A percentile compares a stretch with the other conserved stretches of the same genome.
These are phyloP conservation scores for Eolophus roseicapilla DNA, from an alignment of 2,113 vertebrate species.

Conservation along the genomic window DNA sequence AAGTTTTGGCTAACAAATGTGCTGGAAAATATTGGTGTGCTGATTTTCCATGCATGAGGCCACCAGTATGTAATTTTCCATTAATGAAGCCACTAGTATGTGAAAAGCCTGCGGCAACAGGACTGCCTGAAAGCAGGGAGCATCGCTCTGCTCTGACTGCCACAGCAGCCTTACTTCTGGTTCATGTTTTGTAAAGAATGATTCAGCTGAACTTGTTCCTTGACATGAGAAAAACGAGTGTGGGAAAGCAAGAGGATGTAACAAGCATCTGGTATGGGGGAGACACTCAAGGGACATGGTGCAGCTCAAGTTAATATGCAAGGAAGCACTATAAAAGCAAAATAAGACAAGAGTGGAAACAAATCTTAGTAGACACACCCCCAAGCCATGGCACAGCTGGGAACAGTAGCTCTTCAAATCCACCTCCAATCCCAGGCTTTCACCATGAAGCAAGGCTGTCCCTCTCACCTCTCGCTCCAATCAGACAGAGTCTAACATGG, in stretches of 20 bases:
- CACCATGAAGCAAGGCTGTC: neutral
- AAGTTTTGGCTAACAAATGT: neutral
- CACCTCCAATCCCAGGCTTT: conserved; percentile 12
- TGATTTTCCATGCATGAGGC: conserved; percentile 27
- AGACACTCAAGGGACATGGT: conserved; percentile 26
- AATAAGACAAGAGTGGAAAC: conserved; percentile 20
- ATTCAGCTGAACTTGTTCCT: conserved; percentile 52
- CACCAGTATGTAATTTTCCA: conserved; percentile 9
- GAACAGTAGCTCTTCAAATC: conserved; percentile 38
- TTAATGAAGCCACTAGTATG: neutral
- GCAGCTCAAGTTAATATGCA: conserved; percentile 10
- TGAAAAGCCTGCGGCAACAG: neutral
- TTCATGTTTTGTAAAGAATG: neutral
- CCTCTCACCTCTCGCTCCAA: neutral
- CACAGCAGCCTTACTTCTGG: neutral
- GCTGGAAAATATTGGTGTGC: conserved; percentile 6
- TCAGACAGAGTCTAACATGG: neutral
- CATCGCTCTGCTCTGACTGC: neutral
- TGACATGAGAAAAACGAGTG: conserved; percentile 4
- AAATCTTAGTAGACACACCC: neutral
- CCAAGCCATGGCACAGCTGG: neutral
- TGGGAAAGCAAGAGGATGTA: conserved; percentile 59
- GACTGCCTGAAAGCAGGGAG: neutral
- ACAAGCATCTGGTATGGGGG: conserved; percentile 60
- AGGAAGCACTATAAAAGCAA: conserved; percentile 31